Evolutionary conservation across 1,140 invertebrate species (phyloP).

Genomic region (Bactericera cockerelli): DNA sequence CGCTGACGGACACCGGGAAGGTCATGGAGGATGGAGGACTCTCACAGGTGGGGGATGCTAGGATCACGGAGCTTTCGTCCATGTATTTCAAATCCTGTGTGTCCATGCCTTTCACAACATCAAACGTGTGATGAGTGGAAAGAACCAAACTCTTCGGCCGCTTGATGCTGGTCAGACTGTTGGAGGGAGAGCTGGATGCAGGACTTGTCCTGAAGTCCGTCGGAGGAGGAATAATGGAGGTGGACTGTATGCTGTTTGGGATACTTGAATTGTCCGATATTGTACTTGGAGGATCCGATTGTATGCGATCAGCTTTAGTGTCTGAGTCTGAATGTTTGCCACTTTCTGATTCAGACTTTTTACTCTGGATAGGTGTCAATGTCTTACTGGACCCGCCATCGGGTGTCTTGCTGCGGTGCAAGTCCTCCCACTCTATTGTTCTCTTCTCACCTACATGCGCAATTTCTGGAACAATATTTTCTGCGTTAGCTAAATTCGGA

Average conservation of each 20-base stretch:
- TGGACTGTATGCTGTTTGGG: conserved; percentile 30
- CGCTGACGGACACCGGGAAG: conserved; percentile 28
- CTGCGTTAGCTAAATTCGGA: conserved; percentile 23
- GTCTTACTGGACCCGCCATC: conserved; percentile 31
- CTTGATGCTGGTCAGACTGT: conserved; percentile 33
- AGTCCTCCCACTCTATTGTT: conserved; percentile 39
- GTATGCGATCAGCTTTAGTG: conserved; percentile 15
- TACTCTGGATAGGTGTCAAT: conserved; percentile 28
- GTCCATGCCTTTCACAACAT: conserved; percentile 58
- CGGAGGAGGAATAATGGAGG: conserved; percentile 51
- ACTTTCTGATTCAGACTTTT: conserved; percentile 10
- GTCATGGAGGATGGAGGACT: conserved; percentile 49
- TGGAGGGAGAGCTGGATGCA: conserved; percentile 34
- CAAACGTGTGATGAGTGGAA: conserved; percentile 40
- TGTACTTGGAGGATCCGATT: conserved; percentile 4
- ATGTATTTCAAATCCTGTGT: conserved; percentile 67
- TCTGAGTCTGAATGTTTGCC: conserved; percentile 22
- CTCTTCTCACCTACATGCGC: conserved; percentile 90
- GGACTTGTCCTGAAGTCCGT: conserved; percentile 50
- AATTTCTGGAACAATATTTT: conserved; percentile 83
- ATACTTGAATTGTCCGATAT: background rate
- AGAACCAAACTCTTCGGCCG: conserved; percentile 38
- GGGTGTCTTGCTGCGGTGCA: conserved; percentile 16
- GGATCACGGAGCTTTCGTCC: conserved; percentile 75
- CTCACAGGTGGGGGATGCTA: conserved; percentile 56